phyloP scores from a whole-genome alignment of 2,113 vertebrate genomes.

The Plecturocebus donacophilus region DNA sequence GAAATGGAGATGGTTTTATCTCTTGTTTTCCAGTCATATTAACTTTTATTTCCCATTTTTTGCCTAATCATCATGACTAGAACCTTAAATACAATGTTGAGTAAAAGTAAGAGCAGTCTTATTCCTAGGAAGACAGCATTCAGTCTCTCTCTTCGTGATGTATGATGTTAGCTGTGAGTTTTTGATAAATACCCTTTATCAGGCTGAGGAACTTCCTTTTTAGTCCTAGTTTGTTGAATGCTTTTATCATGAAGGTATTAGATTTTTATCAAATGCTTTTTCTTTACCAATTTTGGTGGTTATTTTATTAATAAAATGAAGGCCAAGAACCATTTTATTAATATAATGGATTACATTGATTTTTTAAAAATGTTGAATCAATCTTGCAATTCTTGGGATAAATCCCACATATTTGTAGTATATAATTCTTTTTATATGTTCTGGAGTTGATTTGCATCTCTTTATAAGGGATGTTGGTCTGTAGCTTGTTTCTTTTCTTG shows the following conservation, averaged over 20 bases:
- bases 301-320: constrained; percentile 24
- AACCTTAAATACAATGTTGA: neutral
- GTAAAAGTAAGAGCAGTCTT: neutral
- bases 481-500: neutral
- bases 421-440: neutral
- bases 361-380: neutral
- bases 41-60: neutral
- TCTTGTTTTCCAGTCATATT: neutral
- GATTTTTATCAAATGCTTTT: constrained; percentile 31
- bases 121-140: neutral
- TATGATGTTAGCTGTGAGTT: neutral
- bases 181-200: neutral
- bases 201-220: neutral
- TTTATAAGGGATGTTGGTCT: neutral
- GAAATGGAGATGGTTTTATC: neutral
- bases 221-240: neutral
- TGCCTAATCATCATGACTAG: neutral
- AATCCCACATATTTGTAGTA: neutral
- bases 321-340: neutral
- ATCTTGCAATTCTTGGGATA: neutral
- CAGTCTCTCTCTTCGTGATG: neutral
- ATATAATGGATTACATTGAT: neutral
- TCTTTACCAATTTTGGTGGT: neutral
- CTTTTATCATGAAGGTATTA: neutral
- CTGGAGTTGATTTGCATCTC: neutral